Evolutionary conservation across 2,888 invertebrate species (phyloP).

Genomic region (Nemotelus nigrinus): DNA sequence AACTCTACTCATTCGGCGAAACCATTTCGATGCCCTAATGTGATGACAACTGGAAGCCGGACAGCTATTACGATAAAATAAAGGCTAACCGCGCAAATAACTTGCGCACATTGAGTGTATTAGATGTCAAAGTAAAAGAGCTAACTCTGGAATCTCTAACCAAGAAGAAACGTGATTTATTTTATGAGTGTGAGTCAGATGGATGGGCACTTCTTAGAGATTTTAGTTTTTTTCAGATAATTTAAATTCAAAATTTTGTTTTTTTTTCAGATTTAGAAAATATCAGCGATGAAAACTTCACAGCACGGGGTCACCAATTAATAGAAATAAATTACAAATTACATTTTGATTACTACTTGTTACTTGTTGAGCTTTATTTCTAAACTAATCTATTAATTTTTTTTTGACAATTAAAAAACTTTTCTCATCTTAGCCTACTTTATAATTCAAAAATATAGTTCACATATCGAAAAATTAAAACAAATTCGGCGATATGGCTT

Average conservation of each 20-base stretch:
- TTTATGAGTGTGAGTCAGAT: conserved; percentile 94
- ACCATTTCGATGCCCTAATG: conserved; percentile 98
- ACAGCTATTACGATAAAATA: conserved; percentile 96
- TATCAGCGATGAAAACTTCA: conserved; percentile 60
- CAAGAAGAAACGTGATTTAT: conserved; percentile 86
- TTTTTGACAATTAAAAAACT: too few relatives aligned
- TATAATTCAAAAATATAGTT: too few relatives aligned
- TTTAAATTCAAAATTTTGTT: too few relatives aligned
- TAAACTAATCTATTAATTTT: too few relatives aligned
- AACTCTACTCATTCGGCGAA: conserved; percentile 96
- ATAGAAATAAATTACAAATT: too few relatives aligned
- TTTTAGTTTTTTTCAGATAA: conserved; percentile 65
- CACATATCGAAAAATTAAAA: too few relatives aligned
- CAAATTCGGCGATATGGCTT: too few relatives aligned
- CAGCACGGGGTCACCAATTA: conserved; percentile 17
- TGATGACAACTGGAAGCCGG: conserved; percentile 94
- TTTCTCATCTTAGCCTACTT: too few relatives aligned
- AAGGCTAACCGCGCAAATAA: conserved; percentile 81
- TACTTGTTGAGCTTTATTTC: too few relatives aligned
- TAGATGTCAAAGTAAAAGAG: conserved; percentile 98
- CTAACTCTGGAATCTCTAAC: conserved; percentile 93
- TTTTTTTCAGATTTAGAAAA: conserved; percentile 61
- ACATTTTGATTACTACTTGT: too few relatives aligned
- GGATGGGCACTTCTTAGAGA: conserved; percentile 81
- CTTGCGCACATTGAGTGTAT: conserved; percentile 93